A percentile compares a stretch with the other conserved stretches of the same genome.
phyloP scores from a whole-genome alignment of 2,113 vertebrate species.

The Climacteris rufus region DNA sequence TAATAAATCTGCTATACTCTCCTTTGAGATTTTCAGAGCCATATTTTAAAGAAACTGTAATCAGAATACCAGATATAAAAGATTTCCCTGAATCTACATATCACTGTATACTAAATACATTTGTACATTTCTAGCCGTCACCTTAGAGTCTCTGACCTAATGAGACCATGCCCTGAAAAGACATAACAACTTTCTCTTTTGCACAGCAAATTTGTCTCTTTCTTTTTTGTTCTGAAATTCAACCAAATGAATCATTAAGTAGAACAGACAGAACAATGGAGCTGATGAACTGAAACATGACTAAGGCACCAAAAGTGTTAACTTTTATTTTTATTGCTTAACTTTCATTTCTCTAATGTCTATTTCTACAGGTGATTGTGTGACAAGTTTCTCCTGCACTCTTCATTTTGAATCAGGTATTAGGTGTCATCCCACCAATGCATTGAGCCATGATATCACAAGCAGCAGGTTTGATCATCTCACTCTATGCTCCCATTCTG shows the following conservation, averaged over 20 bases:
- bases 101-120: not conserved
- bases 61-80: not conserved
- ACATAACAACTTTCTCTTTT: not conserved
- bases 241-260: slow-evolving; percentile 42
- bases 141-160: not conserved
- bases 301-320: too few relatives aligned
- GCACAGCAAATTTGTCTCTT: not conserved
- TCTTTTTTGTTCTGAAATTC: slow-evolving; percentile 50
- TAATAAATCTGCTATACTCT: not conserved
- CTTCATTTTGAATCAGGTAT: not conserved
- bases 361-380: slow-evolving; percentile 25
- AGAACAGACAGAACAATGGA: slow-evolving; percentile 6
- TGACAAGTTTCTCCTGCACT: not conserved
- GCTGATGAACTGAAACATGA: slow-evolving; percentile 58
- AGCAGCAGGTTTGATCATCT: not conserved
- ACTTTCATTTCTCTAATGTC: slow-evolving; percentile 51
- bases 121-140: not conserved
- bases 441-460: not conserved
- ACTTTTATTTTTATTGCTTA: slow-evolving; percentile 70
- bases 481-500: not conserved
- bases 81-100: not conserved
- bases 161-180: not conserved
- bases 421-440: not conserved
- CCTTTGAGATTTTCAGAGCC: not conserved
- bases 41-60: not conserved